A percentile compares a stretch with the other conserved stretches of the same genome.
Conservation (phyloP, 1,140 invertebrate species). For the Thereuonema tuberculata region DNA sequence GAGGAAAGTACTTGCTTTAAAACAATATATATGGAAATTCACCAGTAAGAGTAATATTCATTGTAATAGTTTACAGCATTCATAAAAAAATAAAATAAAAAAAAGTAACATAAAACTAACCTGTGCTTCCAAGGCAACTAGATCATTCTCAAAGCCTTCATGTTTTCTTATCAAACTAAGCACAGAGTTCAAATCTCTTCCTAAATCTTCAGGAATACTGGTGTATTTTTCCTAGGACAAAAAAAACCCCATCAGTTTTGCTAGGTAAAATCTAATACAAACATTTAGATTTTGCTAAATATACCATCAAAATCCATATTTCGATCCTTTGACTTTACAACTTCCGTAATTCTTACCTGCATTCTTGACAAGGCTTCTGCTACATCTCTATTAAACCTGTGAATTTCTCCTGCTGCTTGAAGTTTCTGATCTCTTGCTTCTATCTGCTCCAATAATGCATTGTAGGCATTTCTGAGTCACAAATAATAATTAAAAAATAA, state of each 20-base stretch:
- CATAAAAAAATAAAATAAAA: too few relatives aligned
- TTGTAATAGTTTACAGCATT: too few relatives aligned
- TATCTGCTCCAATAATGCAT: constrained; percentile 69
- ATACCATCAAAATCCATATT: too few relatives aligned
- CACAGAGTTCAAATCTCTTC: constrained; percentile 76
- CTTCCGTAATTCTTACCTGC: constrained; percentile 36
- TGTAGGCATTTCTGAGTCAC: constrained; percentile 59
- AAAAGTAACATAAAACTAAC: too few relatives aligned
- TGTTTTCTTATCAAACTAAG: constrained; percentile 68
- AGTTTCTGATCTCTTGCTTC: constrained; percentile 70
- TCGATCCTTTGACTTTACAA: too few relatives aligned
- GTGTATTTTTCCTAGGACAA: constrained; percentile 52
- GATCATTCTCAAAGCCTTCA: constrained; percentile 88
- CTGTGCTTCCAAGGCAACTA: constrained; percentile 84
- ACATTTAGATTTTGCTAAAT: too few relatives aligned
- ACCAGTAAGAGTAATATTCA: too few relatives aligned
- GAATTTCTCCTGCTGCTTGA: constrained; percentile 85
- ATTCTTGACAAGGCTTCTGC: constrained; percentile 81
- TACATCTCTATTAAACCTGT: constrained; percentile 90
- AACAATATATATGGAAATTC: too few relatives aligned
- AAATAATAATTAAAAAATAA: too few relatives aligned
- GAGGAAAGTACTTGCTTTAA: too few relatives aligned
- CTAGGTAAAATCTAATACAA: too few relatives aligned
- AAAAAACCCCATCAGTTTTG: too few relatives aligned
- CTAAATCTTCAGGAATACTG: constrained; percentile 66